Percentiles rank a stretch among this genome's conserved stretches.
phyloP scores from a whole-genome alignment of 2,797 vertebrate genomes.

The Channallabes apus region DNA sequence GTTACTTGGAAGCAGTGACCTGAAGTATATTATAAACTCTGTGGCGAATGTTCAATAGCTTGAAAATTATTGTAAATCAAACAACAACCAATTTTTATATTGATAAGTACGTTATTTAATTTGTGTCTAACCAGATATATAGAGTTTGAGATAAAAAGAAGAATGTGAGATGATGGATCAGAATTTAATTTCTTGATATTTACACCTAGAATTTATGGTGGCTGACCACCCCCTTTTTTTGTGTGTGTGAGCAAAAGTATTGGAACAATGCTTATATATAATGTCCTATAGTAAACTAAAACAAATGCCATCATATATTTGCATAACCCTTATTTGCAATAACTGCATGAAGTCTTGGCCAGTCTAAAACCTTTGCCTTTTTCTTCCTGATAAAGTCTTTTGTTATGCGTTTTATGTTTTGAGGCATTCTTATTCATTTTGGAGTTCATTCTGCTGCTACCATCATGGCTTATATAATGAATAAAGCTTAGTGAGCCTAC shows the following conservation, averaged over 20 bases:
- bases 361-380: not conserved
- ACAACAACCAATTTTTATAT: not conserved
- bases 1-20: not conserved
- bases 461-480: not conserved
- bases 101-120: not conserved
- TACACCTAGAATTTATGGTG: not conserved
- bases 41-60: not conserved
- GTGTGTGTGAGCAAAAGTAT: not conserved
- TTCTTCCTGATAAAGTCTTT: not conserved
- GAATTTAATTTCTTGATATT: not conserved
- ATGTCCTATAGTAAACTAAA: not conserved
- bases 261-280: too few species aligned
- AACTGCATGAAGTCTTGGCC: not conserved
- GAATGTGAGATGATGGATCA: not conserved
- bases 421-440: not conserved
- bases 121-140: not conserved
- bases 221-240: not conserved
- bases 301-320: not conserved
- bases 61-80: not conserved
- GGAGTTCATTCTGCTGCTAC: not conserved
- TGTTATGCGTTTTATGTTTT: not conserved
- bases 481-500: not conserved
- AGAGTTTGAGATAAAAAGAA: not conserved
- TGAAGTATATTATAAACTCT: not conserved
- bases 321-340: not conserved